Conservation (phyloP, 2,888 invertebrate genomes). For the Brachyptera putata region DNA sequence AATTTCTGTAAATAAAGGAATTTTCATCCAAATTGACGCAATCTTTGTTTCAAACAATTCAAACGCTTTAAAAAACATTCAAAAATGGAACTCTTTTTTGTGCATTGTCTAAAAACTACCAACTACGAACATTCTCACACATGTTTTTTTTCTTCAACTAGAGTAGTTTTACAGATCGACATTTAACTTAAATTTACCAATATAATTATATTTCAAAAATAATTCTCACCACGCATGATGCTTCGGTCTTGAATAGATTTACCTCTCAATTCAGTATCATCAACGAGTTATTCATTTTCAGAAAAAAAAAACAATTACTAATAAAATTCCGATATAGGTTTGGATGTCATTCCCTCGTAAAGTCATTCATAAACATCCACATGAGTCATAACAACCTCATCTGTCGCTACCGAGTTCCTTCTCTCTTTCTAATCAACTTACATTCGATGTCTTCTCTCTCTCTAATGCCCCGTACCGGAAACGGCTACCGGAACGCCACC, state of each 20-base stretch:
- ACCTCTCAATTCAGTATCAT: too few relatives aligned
- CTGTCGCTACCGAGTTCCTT: neutral
- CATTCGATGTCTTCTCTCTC: constrained; percentile 15
- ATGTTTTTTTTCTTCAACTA: too few relatives aligned
- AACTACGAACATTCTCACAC: constrained; percentile 1
- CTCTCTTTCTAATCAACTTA: constrained; percentile 3
- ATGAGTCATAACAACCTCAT: neutral
- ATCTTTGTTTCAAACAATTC: constrained; percentile 3
- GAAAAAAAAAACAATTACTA: too few relatives aligned
- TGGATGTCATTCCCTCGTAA: neutral
- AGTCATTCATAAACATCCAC: neutral
- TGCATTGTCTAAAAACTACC: neutral
- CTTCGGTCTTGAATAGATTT: too few relatives aligned
- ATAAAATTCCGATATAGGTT: too few relatives aligned
- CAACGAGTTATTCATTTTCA: too few relatives aligned
- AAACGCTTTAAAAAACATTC: neutral
- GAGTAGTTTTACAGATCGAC: too few relatives aligned
- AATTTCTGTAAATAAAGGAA: constrained; percentile 21
- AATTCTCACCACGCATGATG: too few relatives aligned
- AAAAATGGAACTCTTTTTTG: neutral
- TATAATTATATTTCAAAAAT: too few relatives aligned
- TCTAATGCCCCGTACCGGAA: too few relatives aligned
- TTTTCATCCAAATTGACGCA: constrained; percentile 10
- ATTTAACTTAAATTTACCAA: too few relatives aligned
- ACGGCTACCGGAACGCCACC: constrained; percentile 48